Percentiles rank a stretch among this genome's conserved stretches.
Conservation (phyloP, 1,140 invertebrate genomes). For the Thrips palmi region DNA sequence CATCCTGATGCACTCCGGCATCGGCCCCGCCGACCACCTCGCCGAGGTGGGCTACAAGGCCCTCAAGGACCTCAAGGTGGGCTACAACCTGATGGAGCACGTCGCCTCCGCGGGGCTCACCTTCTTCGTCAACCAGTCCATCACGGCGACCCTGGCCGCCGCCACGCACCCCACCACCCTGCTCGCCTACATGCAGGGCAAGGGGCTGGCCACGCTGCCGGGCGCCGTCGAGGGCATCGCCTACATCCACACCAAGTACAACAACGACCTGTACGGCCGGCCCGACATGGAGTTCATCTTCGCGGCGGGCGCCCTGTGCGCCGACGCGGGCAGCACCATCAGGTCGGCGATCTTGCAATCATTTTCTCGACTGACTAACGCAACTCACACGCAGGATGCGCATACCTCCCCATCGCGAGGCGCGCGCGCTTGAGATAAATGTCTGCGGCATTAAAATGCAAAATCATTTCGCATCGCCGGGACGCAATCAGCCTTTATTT, state of each 20-base stretch:
- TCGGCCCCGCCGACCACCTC: conserved; percentile 24
- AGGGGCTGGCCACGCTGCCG: conserved; percentile 22
- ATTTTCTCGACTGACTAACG: no score
- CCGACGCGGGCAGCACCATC: conserved; percentile 18
- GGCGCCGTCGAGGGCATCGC: conserved; percentile 38
- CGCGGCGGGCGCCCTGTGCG: conserved; percentile 9
- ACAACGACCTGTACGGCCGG: conserved; percentile 16
- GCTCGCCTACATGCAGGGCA: conserved; percentile 19
- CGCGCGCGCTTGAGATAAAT: no score
- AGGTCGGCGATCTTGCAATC: no score
- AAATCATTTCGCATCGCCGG: no score
- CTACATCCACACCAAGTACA: conserved; percentile 35
- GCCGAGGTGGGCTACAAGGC: conserved; percentile 8
- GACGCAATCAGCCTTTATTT: no score
- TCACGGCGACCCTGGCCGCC: conserved; percentile 28
- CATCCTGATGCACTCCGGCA: conserved; percentile 26
- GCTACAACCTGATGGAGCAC: conserved; percentile 10
- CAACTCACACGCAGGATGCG: no score
- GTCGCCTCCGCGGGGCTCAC: background rate
- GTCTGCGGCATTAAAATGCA: no score
- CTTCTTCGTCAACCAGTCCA: conserved; percentile 6
- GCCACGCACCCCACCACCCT: conserved; percentile 44
- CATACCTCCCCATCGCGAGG: no score
- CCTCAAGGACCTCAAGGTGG: conserved; percentile 27
- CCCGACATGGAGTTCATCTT: conserved; percentile 25